Evolutionary conservation across 2,113 vertebrate genomes (phyloP).

Genomic region (Leptobrachium leishanense): DNA sequence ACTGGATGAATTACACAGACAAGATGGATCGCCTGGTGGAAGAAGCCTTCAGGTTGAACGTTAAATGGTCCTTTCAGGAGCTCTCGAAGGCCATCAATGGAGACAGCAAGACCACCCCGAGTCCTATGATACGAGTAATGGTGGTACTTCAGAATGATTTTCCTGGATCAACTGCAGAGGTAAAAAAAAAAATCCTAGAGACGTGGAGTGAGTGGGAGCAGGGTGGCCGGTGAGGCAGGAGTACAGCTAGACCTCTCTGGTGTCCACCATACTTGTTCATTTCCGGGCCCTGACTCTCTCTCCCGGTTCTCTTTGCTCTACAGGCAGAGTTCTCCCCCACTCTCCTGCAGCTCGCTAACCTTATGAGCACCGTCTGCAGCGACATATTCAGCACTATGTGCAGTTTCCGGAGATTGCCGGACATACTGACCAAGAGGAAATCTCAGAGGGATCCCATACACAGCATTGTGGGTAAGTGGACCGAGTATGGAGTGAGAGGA

Average conservation of each 20-base stretch:
- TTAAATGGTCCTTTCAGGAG: constrained; percentile 78
- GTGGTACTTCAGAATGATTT: constrained; percentile 65
- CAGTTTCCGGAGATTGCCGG: constrained; percentile 75
- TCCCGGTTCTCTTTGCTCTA: too few relatives aligned
- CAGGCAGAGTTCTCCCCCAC: constrained; percentile 83
- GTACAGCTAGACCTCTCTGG: too few relatives aligned
- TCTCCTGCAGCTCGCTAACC: constrained; percentile 65
- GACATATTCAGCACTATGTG: constrained; percentile 75
- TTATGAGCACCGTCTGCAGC: constrained; percentile 66
- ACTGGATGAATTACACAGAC: constrained; percentile 72
- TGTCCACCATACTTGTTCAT: too few relatives aligned
- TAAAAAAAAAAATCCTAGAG: constrained; percentile 41
- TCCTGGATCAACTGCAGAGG: constrained; percentile 65
- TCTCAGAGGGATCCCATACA: constrained; percentile 67
- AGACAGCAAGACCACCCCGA: constrained; percentile 70
- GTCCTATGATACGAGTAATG: constrained; percentile 77
- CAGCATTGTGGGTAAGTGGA: constrained; percentile 66
- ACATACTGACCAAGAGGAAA: constrained; percentile 65
- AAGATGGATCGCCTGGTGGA: constrained; percentile 78
- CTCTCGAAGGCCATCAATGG: constrained; percentile 80
- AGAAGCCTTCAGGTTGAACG: constrained; percentile 72
- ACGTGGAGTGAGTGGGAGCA: neutral
- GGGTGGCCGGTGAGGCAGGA: too few relatives aligned
- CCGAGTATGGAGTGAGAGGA: neutral
- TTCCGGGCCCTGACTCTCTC: too few relatives aligned